Conservation (phyloP, 2,113 vertebrate species). For the Oostethus manadensis region DNA sequence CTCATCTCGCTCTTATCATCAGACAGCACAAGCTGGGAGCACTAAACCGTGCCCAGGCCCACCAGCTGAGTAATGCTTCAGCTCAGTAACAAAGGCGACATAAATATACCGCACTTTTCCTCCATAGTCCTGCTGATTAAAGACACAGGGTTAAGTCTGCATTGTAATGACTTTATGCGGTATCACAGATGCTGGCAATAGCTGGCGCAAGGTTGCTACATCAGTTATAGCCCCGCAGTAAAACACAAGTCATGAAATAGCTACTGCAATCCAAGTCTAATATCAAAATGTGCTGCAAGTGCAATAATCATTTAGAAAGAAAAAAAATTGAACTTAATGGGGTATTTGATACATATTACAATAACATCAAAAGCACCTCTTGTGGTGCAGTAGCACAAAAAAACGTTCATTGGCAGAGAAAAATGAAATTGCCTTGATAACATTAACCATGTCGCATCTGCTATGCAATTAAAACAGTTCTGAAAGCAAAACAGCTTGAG, state of each 20-base stretch:
- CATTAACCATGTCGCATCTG: constrained; percentile 19
- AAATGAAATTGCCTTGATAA: constrained; percentile 27
- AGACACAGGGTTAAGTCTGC: background rate
- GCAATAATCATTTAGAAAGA: constrained; percentile 37
- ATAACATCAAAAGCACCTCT: constrained; percentile 37
- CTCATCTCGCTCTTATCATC: constrained; percentile 8
- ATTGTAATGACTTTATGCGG: background rate
- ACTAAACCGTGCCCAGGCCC: background rate
- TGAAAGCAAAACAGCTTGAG: constrained; percentile 8
- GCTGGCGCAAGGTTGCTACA: constrained; percentile 11
- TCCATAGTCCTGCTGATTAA: background rate
- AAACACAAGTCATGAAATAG: constrained; percentile 28
- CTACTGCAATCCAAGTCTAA: constrained; percentile 23
- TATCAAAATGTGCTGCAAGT: constrained; percentile 42
- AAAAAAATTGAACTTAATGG: constrained; percentile 49
- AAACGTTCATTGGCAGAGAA: constrained; percentile 21
- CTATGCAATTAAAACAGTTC: constrained; percentile 12
- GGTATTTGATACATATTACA: constrained; percentile 51
- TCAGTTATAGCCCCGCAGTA: constrained; percentile 27
- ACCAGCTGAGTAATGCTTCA: background rate
- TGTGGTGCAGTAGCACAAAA: constrained; percentile 15
- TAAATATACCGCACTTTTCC: background rate
- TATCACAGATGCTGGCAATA: constrained; percentile 7
- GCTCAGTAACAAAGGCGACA: background rate
- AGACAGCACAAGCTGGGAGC: background rate